Base-by-base conservation (phyloP, 2,888 invertebrate genomes). In the Adineta ricciae region DNA sequence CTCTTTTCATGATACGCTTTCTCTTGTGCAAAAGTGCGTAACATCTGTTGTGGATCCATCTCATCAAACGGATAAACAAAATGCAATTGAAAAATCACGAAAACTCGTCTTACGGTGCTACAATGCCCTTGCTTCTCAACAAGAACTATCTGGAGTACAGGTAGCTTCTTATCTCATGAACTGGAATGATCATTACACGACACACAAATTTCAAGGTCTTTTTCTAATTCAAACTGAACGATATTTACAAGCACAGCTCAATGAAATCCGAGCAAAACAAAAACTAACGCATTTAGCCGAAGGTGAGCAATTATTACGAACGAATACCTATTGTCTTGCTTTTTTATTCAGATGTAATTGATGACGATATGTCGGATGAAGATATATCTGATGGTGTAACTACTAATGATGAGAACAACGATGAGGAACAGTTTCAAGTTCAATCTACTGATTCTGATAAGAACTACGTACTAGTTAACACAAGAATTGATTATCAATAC, bases 381-480 rank as follows among this genome's bases (percentile, higher is more conserved):
- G n/a, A n/a, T n/a, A n/a, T n/a, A n/a, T n/a, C n/a, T n/a, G n/a
- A 50, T 24, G 50, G 21, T 50, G 50, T 19, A 27, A 64, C 64
- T 64, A 64, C 27, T 27, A 64, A 64, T 27, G 27, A 64, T 27
- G 64, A 64, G 11, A 50, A 50, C 11, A 50, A 50, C 11, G 50
- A 50, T 50, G 50, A 50, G 11, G 64, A 64, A 64, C 64, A 64
- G 3, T 64, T 64, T 27, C 64, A 64, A 64, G 2, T 64, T 64
- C 64, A 64, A 64, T 27, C 64, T 4, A 27, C 27, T 64, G 64
- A 64, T 27, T 5, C 2, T 64, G 64, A 64, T 27, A 24, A 64
- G 9, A 64, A 64, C n/a, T 64, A 64, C 64, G 64, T 64, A n/a
- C 64, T 64, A n/a, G 64, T 64, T 56, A 56, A 56, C n/a, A 56